Conservation (phyloP, 1,140 invertebrate genomes). For the Anadara kagoshimensis region DNA sequence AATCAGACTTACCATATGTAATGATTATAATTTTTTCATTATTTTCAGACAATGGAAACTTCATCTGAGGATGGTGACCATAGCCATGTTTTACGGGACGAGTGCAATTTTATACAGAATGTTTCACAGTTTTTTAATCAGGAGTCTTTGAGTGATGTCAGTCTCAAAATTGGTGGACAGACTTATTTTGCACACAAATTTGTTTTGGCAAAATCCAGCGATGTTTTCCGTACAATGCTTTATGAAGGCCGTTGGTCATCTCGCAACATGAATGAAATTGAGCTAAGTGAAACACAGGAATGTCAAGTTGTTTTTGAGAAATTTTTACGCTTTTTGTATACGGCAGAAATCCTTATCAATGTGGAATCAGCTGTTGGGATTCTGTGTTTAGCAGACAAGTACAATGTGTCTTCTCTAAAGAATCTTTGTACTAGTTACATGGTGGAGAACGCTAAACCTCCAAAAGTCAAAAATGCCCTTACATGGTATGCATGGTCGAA, state of each 20-base stretch:
- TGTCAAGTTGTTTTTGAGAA: slow-evolving; percentile 69
- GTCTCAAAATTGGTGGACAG: slow-evolving; percentile 64
- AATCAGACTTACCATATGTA: too few species aligned
- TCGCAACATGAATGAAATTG: slow-evolving; percentile 55
- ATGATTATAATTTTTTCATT: background rate
- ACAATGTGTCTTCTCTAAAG: slow-evolving; percentile 71
- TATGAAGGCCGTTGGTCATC: slow-evolving; percentile 67
- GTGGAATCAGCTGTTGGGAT: slow-evolving; percentile 68
- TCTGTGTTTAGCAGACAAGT: slow-evolving; percentile 74
- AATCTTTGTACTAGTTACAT: slow-evolving; percentile 69
- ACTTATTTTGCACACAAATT: slow-evolving; percentile 70
- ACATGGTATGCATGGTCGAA: slow-evolving; percentile 73
- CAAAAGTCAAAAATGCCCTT: slow-evolving; percentile 68
- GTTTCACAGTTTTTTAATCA: slow-evolving; percentile 71
- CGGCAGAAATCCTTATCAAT: slow-evolving; percentile 68
- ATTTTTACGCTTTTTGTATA: slow-evolving; percentile 72
- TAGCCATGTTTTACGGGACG: slow-evolving; percentile 60
- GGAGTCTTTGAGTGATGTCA: slow-evolving; percentile 68
- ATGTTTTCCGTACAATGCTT: slow-evolving; percentile 72
- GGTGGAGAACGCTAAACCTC: slow-evolving; percentile 67
- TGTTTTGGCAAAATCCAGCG: slow-evolving; percentile 72
- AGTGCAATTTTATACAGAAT: slow-evolving; percentile 68
- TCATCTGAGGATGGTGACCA: slow-evolving; percentile 3
- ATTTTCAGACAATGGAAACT: slow-evolving; percentile 42
- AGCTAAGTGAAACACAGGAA: slow-evolving; percentile 69